phyloP scores from a whole-genome alignment of 1,140 invertebrate genomes.

The Eulimnadia texana region DNA sequence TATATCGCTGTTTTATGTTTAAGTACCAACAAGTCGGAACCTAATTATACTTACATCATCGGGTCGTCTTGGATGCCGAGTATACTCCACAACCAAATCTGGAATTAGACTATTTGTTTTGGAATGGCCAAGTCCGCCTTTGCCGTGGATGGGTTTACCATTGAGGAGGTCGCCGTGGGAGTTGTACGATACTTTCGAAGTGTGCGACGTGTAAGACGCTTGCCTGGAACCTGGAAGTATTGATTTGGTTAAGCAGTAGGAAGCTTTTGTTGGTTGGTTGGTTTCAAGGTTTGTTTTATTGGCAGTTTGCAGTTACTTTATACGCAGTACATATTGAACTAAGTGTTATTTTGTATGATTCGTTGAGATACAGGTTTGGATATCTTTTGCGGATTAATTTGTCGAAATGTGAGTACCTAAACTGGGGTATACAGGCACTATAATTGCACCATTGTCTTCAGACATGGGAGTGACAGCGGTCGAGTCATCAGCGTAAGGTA shows the following conservation, averaged over 20 bases:
- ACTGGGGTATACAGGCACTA: conserved; percentile 71
- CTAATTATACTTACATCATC: too few relatives aligned
- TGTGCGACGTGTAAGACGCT: conserved; percentile 86
- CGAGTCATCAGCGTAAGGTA: conserved; percentile 93
- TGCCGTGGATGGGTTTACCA: conserved; percentile 58
- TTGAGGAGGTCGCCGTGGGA: conserved; percentile 77
- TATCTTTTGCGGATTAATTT: too few relatives aligned
- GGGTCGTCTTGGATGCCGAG: conserved; percentile 7
- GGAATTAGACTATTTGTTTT: conserved; percentile 24
- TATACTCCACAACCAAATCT: conserved; percentile 19
- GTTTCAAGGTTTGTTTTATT: too few relatives aligned
- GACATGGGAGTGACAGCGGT: conserved; percentile 96
- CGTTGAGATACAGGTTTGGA: too few relatives aligned
- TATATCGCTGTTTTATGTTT: too few relatives aligned
- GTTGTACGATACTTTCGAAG: conserved; percentile 78
- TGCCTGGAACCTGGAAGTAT: conserved; percentile 57
- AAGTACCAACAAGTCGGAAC: too few relatives aligned
- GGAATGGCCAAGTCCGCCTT: conserved; percentile 62
- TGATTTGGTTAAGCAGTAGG: too few relatives aligned
- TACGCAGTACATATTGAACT: too few relatives aligned
- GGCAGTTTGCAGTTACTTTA: too few relatives aligned
- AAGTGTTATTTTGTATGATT: too few relatives aligned
- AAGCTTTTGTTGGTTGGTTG: too few relatives aligned
- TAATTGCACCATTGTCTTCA: conserved; percentile 89
- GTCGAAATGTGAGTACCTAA: too few relatives aligned